Base-by-base conservation (phyloP, 1,140 invertebrate species). In the Papilio polyxenes region DNA sequence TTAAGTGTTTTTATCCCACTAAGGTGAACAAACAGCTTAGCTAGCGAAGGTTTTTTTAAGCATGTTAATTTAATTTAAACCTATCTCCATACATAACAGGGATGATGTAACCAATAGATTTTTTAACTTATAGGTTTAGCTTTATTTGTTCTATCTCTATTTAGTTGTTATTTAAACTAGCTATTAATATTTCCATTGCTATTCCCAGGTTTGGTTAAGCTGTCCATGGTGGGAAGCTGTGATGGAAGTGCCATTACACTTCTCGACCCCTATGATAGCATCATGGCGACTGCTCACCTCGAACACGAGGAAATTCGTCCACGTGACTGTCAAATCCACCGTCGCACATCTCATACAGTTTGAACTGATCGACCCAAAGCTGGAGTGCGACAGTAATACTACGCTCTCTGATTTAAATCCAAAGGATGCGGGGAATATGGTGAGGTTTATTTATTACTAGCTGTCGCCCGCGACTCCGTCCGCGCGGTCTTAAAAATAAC, bases 241-340 rank as follows among this genome's bases (percentile, higher is more conserved):
- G 56, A 96, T 96, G 69, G 96, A 95, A 80, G 96, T 97, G 74
- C 94, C 95, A 0, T 91, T 99, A 2, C 96, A 97, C 86, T 98
- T 99, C 93, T 95, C 97, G 3, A 96, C 97, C 9, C 98, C 98
- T 2, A 96, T 99, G 88, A 96, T 96, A 85, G 96, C 97, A 1
- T 95, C 95, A 10, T 97, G 98, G 95, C 96, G 97, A 83, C 94
- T 99, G 3, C 96, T 98, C 81, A 98, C 98, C 0, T 97, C 97
- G 10, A 96, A 97, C 83, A 96, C 96, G 31, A 96, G 97, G 86
- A 98, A 98, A 94, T 98, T 97, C 87, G 87, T 98, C 6, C 97
- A 98, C 91, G 96, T 98, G 15, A 96, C 96, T 2, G 95, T 98
- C 8, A 96, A 96, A 82, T 97, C 97, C 11, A 94, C 97, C 0